A percentile compares a stretch with the other conserved stretches of the same genome.
Evolutionary conservation across 2,888 invertebrate genomes (phyloP).

Genomic region (Hemistola chrysoprasaria): DNA sequence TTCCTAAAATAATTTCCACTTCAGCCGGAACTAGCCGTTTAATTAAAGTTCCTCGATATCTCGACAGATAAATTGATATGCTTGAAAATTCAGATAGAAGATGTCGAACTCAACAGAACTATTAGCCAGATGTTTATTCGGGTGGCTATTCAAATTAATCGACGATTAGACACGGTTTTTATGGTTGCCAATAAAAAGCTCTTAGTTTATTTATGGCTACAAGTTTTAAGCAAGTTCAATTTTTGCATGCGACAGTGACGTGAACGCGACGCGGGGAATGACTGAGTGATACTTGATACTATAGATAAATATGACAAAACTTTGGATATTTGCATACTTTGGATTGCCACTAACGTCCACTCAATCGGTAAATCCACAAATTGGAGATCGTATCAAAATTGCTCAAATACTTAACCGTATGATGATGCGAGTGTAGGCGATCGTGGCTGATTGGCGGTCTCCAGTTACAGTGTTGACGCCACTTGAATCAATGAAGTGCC

Average conservation of each 20-base stretch:
- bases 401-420: conserved; percentile 23
- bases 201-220: no score
- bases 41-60: conserved; percentile 26
- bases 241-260: no score
- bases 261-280: no score
- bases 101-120: conserved; percentile 10
- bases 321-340: neutral
- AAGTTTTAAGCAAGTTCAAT: no score
- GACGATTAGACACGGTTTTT: neutral
- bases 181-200: neutral
- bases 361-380: conserved; percentile 15
- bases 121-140: conserved; percentile 7
- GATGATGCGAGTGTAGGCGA: conserved; percentile 20
- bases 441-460: conserved; percentile 61
- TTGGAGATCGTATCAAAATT: conserved; percentile 28
- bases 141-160: conserved; percentile 6
- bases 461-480: conserved; percentile 65
- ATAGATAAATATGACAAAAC: neutral
- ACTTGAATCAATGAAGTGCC: conserved; percentile 75
- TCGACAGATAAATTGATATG: conserved; percentile 15
- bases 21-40: conserved; percentile 19
- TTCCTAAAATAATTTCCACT: conserved; percentile 25
- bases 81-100: conserved; percentile 1
- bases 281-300: no score
- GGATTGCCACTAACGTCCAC: neutral